Percentiles rank a stretch among this genome's conserved stretches.
These are phyloP conservation scores for Gymnocypris eckloni DNA, from an alignment of 2,797 vertebrate species.

Conservation along the genomic window DNA sequence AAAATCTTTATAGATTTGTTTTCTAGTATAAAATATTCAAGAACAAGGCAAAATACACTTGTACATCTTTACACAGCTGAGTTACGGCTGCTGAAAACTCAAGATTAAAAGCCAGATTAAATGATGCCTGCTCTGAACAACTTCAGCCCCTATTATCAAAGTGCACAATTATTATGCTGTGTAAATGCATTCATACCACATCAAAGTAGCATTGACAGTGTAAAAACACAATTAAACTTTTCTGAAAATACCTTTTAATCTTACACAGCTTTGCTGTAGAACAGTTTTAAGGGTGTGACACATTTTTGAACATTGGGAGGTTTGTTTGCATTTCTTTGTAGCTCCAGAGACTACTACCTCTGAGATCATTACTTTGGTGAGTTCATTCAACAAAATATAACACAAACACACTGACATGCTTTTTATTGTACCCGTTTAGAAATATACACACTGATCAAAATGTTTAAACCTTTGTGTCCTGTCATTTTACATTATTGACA, in stretches of 20 bases:
- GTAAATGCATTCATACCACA: background rate
- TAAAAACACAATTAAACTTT: background rate
- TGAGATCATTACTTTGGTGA: slow-evolving; percentile 20
- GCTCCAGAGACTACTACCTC: slow-evolving; percentile 18
- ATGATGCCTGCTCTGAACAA: background rate
- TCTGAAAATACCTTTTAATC: background rate
- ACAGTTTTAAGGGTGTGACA: background rate
- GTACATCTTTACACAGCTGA: background rate
- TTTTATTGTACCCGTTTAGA: background rate
- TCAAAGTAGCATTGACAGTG: background rate
- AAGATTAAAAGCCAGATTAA: background rate
- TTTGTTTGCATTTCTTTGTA: slow-evolving; percentile 15
- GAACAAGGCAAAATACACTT: background rate
- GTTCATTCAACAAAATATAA: background rate
- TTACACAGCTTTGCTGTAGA: background rate
- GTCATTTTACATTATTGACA: no score
- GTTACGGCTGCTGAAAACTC: background rate
- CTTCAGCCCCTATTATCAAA: background rate
- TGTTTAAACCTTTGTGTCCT: slow-evolving; percentile 37
- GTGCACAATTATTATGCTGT: background rate
- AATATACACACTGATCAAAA: background rate
- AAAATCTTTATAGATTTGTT: background rate
- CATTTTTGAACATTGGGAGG: background rate
- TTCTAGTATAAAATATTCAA: background rate
- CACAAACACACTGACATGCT: slow-evolving; percentile 5